Evolutionary conservation across 2,113 vertebrate species (phyloP).

Genomic region (Mormoops blainvillei): DNA sequence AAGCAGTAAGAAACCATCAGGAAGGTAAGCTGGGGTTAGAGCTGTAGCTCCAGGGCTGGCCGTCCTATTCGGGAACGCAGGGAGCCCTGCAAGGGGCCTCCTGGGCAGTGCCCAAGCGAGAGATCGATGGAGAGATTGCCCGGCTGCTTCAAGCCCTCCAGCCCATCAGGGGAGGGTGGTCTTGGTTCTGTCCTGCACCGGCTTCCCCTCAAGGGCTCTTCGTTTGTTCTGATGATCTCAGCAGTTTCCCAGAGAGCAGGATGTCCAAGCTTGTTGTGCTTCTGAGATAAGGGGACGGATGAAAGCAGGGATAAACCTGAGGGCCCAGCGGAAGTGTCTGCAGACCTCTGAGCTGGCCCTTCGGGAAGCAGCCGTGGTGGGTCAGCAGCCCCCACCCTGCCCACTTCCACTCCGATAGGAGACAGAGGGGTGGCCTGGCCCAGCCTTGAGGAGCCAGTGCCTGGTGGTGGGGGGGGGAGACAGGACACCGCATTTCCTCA

Average conservation of each 20-base stretch:
- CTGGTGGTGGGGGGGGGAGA: not conserved
- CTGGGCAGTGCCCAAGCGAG: not conserved
- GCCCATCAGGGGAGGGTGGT: not conserved
- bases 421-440: not conserved
- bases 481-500: not conserved
- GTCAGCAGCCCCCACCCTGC: not conserved
- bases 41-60: not conserved
- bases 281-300: constrained; percentile 17
- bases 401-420: not conserved
- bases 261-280: constrained; percentile 7
- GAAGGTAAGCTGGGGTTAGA: not conserved
- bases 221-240: not conserved
- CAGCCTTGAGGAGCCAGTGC: not conserved
- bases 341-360: not conserved
- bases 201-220: not conserved
- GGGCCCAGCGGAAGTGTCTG: not conserved
- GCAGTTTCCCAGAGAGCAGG: constrained; percentile 35
- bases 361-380: not conserved
- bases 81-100: not conserved
- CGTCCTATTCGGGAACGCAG: not conserved
- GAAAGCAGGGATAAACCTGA: not conserved
- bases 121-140: too few species aligned
- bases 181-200: not conserved
- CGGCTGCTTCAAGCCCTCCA: not conserved
- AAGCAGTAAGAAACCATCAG: not conserved